phyloP scores from a whole-genome alignment of 2,797 vertebrate species.

The Liasis olivaceus region DNA sequence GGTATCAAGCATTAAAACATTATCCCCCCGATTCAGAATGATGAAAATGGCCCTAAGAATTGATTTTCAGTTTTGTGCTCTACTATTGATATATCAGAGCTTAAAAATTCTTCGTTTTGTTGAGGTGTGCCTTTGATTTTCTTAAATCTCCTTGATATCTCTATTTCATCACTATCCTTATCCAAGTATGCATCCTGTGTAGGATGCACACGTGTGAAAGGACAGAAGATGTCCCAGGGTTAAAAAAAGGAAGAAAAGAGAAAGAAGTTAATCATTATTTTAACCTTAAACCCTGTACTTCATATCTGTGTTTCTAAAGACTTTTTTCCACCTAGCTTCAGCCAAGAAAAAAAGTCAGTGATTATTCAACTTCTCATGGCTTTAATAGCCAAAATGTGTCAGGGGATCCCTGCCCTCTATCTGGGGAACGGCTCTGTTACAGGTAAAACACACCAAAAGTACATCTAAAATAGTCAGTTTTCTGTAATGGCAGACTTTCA shows the following conservation, averaged over 20 bases:
- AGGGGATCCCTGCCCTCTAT: not conserved
- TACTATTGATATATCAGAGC: not conserved
- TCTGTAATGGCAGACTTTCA: not conserved
- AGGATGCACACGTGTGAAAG: not conserved
- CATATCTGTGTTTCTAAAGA: not conserved
- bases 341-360: not conserved
- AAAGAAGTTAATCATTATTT: not conserved
- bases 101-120: not conserved
- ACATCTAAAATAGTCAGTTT: not conserved
- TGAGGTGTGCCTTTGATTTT: not conserved
- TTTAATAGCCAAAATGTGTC: not conserved
- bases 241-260: not conserved
- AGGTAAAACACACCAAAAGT: not conserved
- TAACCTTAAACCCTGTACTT: not conserved
- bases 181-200: not conserved
- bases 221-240: not conserved
- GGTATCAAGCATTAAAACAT: not conserved
- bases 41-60: not conserved
- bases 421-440: not conserved
- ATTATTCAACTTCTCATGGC: not conserved
- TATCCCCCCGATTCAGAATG: not conserved
- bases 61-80: not conserved
- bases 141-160: not conserved
- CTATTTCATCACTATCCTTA: not conserved
- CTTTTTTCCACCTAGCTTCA: not conserved